Percentiles rank a stretch among this genome's conserved stretches.
Conservation (phyloP, 2,888 invertebrate species). For the Apamea sordens region DNA sequence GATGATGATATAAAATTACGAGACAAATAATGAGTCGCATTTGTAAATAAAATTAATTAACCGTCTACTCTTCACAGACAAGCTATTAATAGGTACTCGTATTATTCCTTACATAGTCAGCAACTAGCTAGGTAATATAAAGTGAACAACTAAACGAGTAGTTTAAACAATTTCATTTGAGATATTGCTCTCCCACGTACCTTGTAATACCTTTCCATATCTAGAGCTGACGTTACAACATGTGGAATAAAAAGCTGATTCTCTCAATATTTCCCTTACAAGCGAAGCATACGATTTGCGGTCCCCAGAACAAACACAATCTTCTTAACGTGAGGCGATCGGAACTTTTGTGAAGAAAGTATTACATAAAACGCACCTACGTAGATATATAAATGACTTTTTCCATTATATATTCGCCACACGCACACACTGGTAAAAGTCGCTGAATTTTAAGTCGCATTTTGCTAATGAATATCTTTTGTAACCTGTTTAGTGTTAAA, state of each 20-base stretch:
- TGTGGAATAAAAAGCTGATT: slow-evolving; percentile 44
- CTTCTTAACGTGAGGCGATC: slow-evolving; percentile 42
- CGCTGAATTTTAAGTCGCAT: not conserved
- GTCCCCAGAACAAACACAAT: slow-evolving; percentile 47
- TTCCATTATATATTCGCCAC: not conserved
- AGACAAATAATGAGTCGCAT: not conserved
- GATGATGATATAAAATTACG: not conserved
- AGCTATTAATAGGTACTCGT: not conserved
- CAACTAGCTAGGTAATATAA: slow-evolving; percentile 27
- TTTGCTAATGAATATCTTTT: slow-evolving; percentile 9
- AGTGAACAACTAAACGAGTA: slow-evolving; percentile 26
- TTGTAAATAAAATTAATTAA: not conserved
- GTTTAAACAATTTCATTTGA: slow-evolving; percentile 46
- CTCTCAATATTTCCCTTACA: slow-evolving; percentile 43
- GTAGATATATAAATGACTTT: not conserved
- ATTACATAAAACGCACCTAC: slow-evolving; percentile 15
- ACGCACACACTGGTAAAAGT: not conserved
- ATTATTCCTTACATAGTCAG: slow-evolving; percentile 18
- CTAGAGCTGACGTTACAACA: slow-evolving; percentile 31
- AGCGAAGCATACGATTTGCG: slow-evolving; percentile 37
- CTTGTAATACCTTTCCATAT: slow-evolving; percentile 40
- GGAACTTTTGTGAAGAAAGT: slow-evolving; percentile 26
- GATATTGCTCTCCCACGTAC: slow-evolving; percentile 27
- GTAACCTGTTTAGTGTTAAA: slow-evolving; percentile 4
- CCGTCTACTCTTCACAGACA: not conserved